Evolutionary conservation across 2,113 vertebrate genomes (phyloP), one percentile per base, ranked within the genome.

Genomic region (Otus sunia): DNA sequence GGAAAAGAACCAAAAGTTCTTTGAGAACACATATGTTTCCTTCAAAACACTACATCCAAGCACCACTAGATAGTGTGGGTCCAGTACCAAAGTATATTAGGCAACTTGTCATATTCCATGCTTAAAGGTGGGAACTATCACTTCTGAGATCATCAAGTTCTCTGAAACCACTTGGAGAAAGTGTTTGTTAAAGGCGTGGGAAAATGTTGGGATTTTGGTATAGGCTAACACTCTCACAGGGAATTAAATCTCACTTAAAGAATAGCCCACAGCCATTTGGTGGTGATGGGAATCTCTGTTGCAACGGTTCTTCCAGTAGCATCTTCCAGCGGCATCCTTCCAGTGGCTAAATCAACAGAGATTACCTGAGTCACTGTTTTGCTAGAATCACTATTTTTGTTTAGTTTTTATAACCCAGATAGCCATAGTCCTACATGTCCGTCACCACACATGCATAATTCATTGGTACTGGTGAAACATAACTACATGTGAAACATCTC

Each of bases 181-280:
- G 26, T 36, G 12, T 22, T 88, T 74, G 5, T 50, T 55, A 72
- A 63, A 45, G 20, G 4, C 0, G 0, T 4, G 6, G 21, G 8
- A 9, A n/a, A 50, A 32, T 36, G 39, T 3, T 64, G 12, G 1
- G 14, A 20, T 79, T 32, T 56, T 91, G 21, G 3, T 49, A 20
- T n/a, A 69, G 36, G 5, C 15, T 60, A 73, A n/a, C 23, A 56
- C 6, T 15, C 1, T 0, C 45, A 60, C 3, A 36, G 4, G 10
- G 6, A 77, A 23, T 67, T 78, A 72, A 88, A 64, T 64, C 10
- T 69, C 26, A 29, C 12, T 56, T 55, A 45, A 58, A 50, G 0
- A 4, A 27, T 7, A 73, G 5, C 8, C 11, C 34, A 27, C 36
- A 81, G 21, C 6, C 37, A 22, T 69, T 32, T 66, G 27, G 8